Conservation (phyloP, 2,888 invertebrate species). For the Chloroclystis v-ata region DNA sequence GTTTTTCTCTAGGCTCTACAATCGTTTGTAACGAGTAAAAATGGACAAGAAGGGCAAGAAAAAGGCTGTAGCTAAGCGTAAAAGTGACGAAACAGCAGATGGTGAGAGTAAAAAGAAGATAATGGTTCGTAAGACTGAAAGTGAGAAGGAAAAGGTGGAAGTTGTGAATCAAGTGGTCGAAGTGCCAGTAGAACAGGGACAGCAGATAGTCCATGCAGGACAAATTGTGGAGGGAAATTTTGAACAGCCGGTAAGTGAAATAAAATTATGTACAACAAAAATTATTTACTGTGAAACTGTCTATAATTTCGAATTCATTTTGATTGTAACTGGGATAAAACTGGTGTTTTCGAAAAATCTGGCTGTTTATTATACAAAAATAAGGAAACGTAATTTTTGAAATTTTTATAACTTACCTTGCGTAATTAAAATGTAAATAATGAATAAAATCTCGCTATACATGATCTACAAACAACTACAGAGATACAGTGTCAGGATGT, state of each 20-base stretch:
- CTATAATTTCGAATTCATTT: too few relatives aligned
- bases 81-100: slow-evolving; percentile 65
- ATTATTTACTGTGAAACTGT: too few relatives aligned
- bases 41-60: slow-evolving; percentile 77
- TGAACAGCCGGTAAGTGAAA: slow-evolving; percentile 55
- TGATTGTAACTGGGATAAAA: too few relatives aligned
- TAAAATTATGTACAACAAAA: not conserved
- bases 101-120: slow-evolving; percentile 63
- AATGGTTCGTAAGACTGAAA: slow-evolving; percentile 59
- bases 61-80: slow-evolving; percentile 71
- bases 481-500: too few relatives aligned
- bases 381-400: too few relatives aligned
- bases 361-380: too few relatives aligned
- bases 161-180: slow-evolving; percentile 68
- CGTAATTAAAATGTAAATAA: too few relatives aligned
- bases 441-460: too few relatives aligned
- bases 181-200: slow-evolving; percentile 68
- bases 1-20: slow-evolving; percentile 30
- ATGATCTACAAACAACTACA: too few relatives aligned
- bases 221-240: slow-evolving; percentile 71
- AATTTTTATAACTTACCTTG: too few relatives aligned
- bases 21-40: slow-evolving; percentile 45
- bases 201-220: slow-evolving; percentile 69
- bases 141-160: slow-evolving; percentile 65
- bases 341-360: too few relatives aligned